Percentiles rank a stretch among this genome's conserved stretches.
These are phyloP conservation scores for Lepidochrysops patricia DNA, from an alignment of 2,888 invertebrate species.

Conservation along the genomic window DNA sequence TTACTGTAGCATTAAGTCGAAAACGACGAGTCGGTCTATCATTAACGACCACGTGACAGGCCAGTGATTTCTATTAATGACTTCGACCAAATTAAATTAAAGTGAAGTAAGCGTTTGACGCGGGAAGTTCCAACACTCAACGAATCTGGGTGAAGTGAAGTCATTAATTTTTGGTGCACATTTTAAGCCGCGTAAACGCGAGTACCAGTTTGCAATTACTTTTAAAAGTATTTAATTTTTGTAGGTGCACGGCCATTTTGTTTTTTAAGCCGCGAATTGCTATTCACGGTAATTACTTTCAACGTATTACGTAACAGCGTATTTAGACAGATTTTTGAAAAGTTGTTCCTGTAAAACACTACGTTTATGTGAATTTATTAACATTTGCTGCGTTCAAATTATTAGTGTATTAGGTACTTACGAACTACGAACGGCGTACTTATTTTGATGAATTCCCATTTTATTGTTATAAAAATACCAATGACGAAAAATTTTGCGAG, in stretches of 20 bases:
- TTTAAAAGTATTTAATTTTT: too few relatives aligned
- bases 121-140: neutral
- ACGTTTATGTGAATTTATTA: too few relatives aligned
- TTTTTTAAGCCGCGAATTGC: neutral
- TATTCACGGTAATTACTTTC: neutral
- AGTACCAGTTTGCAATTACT: too few relatives aligned
- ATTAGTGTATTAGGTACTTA: too few relatives aligned
- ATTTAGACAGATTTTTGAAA: neutral
- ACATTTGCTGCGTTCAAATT: too few relatives aligned
- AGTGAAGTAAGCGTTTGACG: neutral
- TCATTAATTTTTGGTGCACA: neutral
- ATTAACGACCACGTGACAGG: constrained; percentile 27
- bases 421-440: too few relatives aligned
- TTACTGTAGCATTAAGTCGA: constrained; percentile 28
- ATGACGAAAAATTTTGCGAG: too few relatives aligned
- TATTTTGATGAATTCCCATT: too few relatives aligned
- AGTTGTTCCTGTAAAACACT: too few relatives aligned
- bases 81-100: neutral
- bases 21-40: constrained; percentile 26
- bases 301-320: neutral
- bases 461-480: too few relatives aligned
- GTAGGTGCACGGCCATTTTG: neutral
- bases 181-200: too few relatives aligned
- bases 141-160: neutral
- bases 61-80: constrained; percentile 19